Evolutionary conservation across 2,797 vertebrate genomes (phyloP), one percentile per base, ranked within the genome.

Genomic region (Thaleichthys pacificus): DNA sequence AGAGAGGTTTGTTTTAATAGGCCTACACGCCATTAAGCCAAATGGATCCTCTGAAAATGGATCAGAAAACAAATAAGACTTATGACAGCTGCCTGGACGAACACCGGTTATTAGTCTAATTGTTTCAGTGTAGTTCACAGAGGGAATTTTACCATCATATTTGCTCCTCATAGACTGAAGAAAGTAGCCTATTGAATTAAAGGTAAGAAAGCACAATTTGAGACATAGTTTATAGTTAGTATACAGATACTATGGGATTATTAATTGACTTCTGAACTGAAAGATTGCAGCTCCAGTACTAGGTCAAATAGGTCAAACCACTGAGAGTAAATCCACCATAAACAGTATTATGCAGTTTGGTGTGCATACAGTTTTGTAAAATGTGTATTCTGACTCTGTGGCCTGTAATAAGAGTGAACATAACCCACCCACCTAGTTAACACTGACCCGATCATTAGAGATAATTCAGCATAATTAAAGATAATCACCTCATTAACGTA

Each of bases 21-120:
- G n/a, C n/a, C n/a, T 85, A 86, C 70, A 81, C 71, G 82, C 88
- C 85, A 88, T 90, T 88, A 89, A 81, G 84, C 72, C 84, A 38
- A 85, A 89, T 83, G 85, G 84, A n/a, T 89, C 83, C 79, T 85
- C 81, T 86, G 86, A 85, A 82, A 85, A 83, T 81, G 84, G 79
- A 89, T 85, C 84, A 84, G 81, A 84, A 88, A 85, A 88, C 81
- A 85, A 86, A 80, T 85, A 81, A 76, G 75, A 80, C 82, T 84
- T 77, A 68, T 58, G 84, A 86, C 73, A 80, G 77, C 69, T 68
- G 76, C 81, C 85, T 77, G 78, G 60, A 35, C 35, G 22, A 26
- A 68, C 66, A 0, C 8, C 76, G 69, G 51, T 75, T 85, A 86
- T 84, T 80, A 86, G 71, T 75, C 9, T 61, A 71, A 72, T 85